These are phyloP conservation scores for Heliconius eleuchia DNA, from an alignment of 1,140 invertebrate species.

Conservation along the genomic window DNA sequence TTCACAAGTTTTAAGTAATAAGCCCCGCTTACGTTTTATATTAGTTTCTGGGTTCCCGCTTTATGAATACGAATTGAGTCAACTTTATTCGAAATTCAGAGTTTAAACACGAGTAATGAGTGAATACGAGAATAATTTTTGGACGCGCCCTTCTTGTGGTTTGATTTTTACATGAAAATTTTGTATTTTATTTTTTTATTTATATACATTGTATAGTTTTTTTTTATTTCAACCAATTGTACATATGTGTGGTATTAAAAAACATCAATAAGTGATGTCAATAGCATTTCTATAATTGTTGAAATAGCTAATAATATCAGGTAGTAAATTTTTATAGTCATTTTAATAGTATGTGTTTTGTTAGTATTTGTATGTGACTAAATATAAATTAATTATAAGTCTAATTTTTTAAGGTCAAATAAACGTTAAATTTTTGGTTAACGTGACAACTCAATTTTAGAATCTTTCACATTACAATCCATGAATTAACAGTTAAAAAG, in stretches of 20 bases:
- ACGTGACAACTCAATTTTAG: background rate
- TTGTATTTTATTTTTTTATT: no score
- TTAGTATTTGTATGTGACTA: no score
- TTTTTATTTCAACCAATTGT: no score
- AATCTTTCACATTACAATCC: background rate
- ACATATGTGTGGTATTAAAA: no score
- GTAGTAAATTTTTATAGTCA: no score
- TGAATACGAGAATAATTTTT: conserved; percentile 18
- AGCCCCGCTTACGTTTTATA: conserved; percentile 56
- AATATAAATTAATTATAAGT: no score
- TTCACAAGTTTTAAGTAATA: conserved; percentile 50
- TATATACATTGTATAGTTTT: no score
- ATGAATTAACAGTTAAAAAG: background rate
- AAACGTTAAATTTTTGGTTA: background rate
- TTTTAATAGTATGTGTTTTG: no score
- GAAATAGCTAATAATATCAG: no score
- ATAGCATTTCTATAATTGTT: no score
- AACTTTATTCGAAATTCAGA: conserved; percentile 48
- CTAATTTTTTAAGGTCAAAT: background rate
- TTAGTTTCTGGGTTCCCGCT: conserved; percentile 54
- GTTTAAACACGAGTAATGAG: conserved; percentile 32
- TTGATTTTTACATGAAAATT: background rate
- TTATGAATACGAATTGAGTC: conserved; percentile 54
- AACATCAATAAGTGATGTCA: no score
- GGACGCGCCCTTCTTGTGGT: background rate